Conservation (phyloP, 2,113 vertebrate species). For the Canis aureus region DNA sequence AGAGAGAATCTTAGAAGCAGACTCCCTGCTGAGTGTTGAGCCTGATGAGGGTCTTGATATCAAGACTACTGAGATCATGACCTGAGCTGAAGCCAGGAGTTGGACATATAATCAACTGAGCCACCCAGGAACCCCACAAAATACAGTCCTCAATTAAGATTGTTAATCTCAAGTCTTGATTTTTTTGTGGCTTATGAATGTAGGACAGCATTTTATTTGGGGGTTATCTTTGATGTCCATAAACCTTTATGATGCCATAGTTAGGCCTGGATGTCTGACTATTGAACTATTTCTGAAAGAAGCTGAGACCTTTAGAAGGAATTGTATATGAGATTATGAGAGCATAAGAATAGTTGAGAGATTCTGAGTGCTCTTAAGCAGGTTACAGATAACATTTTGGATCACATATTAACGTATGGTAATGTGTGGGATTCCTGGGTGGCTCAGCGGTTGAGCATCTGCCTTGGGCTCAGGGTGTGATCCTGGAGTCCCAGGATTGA, state of each 20-base stretch:
- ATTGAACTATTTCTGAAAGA: not conserved
- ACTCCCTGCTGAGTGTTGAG: not conserved
- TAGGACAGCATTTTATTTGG: not conserved
- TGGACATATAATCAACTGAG: not conserved
- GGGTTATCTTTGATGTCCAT: not conserved
- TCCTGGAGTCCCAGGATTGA: too few relatives aligned
- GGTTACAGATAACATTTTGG: not conserved
- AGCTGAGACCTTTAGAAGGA: not conserved
- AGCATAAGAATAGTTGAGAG: not conserved
- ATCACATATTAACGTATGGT: not conserved
- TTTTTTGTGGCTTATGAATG: constrained; percentile 1
- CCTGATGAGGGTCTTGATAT: not conserved
- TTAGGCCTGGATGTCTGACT: not conserved
- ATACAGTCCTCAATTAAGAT: not conserved
- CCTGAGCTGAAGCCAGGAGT: not conserved
- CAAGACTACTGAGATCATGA: not conserved
- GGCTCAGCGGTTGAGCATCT: too few relatives aligned
- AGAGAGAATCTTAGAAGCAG: not conserved
- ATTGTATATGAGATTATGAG: not conserved
- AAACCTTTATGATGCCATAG: not conserved
- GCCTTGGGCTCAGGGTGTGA: too few relatives aligned
- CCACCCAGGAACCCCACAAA: not conserved
- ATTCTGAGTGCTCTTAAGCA: not conserved
- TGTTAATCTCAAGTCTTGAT: not conserved
- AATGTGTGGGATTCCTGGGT: not conserved